Evolutionary conservation across 2,888 invertebrate species (phyloP).

Genomic region (Quadriops clusia): DNA sequence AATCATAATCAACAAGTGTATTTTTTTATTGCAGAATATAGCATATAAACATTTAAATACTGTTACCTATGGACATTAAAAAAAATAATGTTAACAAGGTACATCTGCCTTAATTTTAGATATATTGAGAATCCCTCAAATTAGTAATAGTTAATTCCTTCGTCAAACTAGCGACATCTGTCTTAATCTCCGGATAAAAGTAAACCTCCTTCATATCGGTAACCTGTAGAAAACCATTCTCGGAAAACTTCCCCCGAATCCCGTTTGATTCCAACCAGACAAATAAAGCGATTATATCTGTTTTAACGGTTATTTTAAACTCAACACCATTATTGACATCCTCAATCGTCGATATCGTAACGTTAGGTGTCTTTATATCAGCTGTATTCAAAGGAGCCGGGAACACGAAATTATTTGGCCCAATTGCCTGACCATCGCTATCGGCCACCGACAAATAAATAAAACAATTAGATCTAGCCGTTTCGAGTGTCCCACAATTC

Average conservation of each 20-base stretch:
- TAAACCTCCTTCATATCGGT: constrained; percentile 20
- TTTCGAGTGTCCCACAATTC: constrained; percentile 27
- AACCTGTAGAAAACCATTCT: constrained; percentile 55
- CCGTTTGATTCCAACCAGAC: constrained; percentile 53
- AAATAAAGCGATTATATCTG: constrained; percentile 50
- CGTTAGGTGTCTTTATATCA: constrained; percentile 40
- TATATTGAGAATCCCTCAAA: constrained; percentile 9
- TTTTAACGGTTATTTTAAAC: constrained; percentile 32
- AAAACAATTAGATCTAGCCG: constrained; percentile 34
- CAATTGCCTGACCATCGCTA: constrained; percentile 31
- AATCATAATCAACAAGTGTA: too few relatives aligned
- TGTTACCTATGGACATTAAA: not conserved
- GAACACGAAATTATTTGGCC: constrained; percentile 58
- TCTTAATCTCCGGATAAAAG: constrained; percentile 21
- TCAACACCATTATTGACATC: constrained; percentile 13
- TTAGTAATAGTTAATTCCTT: constrained; percentile 17
- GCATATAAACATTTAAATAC: too few relatives aligned
- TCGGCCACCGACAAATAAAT: constrained; percentile 41
- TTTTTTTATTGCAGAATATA: too few relatives aligned
- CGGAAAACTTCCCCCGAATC: constrained; percentile 53
- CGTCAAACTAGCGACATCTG: constrained; percentile 19
- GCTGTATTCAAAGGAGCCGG: constrained; percentile 46
- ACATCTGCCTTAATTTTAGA: constrained; percentile 5
- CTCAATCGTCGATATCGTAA: constrained; percentile 39
- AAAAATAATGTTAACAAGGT: not conserved